A percentile compares a stretch with the other conserved stretches of the same genome.
phyloP scores from a whole-genome alignment of 2,888 invertebrate species.

The Dryobota labecula region DNA sequence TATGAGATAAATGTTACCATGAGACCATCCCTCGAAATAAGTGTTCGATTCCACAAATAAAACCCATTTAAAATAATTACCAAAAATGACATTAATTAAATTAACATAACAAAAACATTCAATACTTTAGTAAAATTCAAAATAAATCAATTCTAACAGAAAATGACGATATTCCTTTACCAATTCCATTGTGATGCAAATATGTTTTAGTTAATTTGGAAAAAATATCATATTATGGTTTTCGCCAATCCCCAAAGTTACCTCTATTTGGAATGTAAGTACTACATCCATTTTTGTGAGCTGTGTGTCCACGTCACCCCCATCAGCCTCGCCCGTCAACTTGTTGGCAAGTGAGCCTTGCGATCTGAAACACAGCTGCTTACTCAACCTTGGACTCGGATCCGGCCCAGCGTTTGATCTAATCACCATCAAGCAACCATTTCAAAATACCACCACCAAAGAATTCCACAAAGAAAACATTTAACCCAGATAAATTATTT shows the following conservation, averaged over 20 bases:
- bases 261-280: conserved; percentile 98
- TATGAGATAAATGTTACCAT: conserved; percentile 25
- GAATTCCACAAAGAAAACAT: conserved; percentile 40
- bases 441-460: conserved; percentile 74
- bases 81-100: not conserved
- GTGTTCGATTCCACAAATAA: not conserved
- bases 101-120: not conserved
- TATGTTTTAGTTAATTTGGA: not conserved
- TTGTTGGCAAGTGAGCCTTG: conserved; percentile 97
- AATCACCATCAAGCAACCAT: conserved; percentile 70
- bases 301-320: conserved; percentile 98
- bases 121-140: not conserved
- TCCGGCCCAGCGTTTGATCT: conserved; percentile 89
- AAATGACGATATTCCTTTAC: conserved; percentile 3
- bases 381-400: conserved; percentile 91
- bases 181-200: conserved; percentile 21
- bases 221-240: not conserved
- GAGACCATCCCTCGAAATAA: conserved; percentile 2
- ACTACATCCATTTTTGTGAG: conserved; percentile 99
- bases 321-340: conserved; percentile 98
- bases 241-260: conserved; percentile 80
- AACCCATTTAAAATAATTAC: not conserved
- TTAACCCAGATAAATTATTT: conserved; percentile 46
- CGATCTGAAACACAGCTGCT: conserved; percentile 93
- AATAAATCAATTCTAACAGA: not conserved